phyloP scores from a whole-genome alignment of 1,140 invertebrate species.

The Mizuhopecten yessoensis region DNA sequence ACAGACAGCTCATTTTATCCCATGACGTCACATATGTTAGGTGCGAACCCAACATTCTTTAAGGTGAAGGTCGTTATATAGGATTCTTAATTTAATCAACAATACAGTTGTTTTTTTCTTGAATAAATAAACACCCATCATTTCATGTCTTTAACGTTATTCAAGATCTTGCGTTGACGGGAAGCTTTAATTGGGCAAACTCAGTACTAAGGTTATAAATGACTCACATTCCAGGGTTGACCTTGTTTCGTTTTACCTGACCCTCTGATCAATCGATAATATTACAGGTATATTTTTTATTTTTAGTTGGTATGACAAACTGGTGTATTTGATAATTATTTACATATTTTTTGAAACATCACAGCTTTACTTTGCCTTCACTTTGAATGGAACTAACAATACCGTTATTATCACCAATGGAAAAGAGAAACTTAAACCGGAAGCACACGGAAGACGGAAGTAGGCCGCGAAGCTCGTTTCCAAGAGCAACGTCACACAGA shows the following conservation, averaged over 20 bases:
- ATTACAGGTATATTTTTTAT: neutral
- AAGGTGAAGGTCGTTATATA: constrained; percentile 61
- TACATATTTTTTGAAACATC: neutral
- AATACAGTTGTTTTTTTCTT: constrained; percentile 52
- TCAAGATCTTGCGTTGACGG: neutral
- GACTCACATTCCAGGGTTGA: constrained; percentile 47
- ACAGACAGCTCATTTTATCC: constrained; percentile 56
- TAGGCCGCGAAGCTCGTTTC: constrained; percentile 60
- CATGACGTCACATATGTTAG: constrained; percentile 72
- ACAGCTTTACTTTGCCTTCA: neutral
- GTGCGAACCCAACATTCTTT: constrained; percentile 59
- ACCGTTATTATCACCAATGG: neutral
- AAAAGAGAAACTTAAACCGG: neutral
- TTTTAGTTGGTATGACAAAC: neutral
- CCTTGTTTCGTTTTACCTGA: constrained; percentile 33
- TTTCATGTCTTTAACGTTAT: constrained; percentile 54
- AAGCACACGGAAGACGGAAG: constrained; percentile 47
- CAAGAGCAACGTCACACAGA: constrained; percentile 70
- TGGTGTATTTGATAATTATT: neutral
- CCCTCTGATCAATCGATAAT: constrained; percentile 25
- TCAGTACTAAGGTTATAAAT: constrained; percentile 56
- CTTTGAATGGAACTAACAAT: neutral
- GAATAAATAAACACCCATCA: constrained; percentile 57
- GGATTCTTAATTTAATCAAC: constrained; percentile 41
- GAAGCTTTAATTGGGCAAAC: constrained; percentile 45